phyloP scores from a whole-genome alignment of 2,888 invertebrate genomes.

The Euphydryas editha region DNA sequence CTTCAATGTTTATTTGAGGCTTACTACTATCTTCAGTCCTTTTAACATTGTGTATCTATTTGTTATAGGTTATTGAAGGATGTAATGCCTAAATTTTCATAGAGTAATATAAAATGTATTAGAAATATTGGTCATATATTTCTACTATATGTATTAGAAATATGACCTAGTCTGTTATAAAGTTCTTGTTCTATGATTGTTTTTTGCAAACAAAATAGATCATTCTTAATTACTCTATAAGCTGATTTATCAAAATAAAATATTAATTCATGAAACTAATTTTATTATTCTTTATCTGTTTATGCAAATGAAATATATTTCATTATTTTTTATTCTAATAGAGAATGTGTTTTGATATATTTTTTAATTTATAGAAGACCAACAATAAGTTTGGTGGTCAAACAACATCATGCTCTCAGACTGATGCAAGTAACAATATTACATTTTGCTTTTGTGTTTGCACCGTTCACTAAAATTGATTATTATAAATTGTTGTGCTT shows the following conservation, averaged over 20 bases:
- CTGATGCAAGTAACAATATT: slow-evolving; percentile 79
- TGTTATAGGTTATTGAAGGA: too few relatives aligned
- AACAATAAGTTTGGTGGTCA: slow-evolving; percentile 75
- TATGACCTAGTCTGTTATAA: neutral
- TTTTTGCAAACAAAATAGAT: neutral
- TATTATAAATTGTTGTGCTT: slow-evolving; percentile 31
- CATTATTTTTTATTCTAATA: slow-evolving; percentile 23
- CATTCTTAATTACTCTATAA: neutral
- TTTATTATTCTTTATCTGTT: too few relatives aligned
- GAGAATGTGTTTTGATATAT: slow-evolving; percentile 38
- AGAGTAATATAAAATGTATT: neutral
- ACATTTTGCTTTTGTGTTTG: slow-evolving; percentile 71
- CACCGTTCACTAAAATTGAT: slow-evolving; percentile 50
- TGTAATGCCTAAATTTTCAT: slow-evolving; percentile 6
- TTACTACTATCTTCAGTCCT: too few relatives aligned
- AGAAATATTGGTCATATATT: neutral
- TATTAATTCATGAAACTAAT: neutral
- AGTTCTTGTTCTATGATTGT: neutral
- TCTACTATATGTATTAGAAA: neutral
- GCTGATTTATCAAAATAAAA: neutral
- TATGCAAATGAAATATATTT: neutral
- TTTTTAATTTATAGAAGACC: slow-evolving; percentile 79
- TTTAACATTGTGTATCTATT: neutral
- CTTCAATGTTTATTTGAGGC: too few relatives aligned
- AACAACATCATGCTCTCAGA: slow-evolving; percentile 73